Conservation (phyloP, 1,140 invertebrate genomes). For the Drosophila bocki region DNA sequence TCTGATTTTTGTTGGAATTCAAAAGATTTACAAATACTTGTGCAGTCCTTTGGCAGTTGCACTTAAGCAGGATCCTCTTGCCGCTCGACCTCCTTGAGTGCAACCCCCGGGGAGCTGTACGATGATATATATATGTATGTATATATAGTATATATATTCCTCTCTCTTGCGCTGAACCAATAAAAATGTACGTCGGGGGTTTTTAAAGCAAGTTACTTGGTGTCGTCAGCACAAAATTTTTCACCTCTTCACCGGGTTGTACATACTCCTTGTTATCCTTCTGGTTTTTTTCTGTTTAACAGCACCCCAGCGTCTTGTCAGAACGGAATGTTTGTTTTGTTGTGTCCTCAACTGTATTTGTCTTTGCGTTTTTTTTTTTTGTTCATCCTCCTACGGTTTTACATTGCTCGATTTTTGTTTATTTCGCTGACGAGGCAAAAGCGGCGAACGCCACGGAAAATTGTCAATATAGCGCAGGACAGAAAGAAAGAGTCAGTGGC, state of each 20-base stretch:
- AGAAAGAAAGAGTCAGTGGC: conserved; percentile 22
- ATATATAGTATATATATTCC: conserved; percentile 19
- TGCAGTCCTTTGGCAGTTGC: conserved; percentile 72
- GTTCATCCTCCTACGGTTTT: conserved; percentile 14
- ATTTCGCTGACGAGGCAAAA: conserved; percentile 83
- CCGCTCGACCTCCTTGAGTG: conserved; percentile 55
- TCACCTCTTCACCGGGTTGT: conserved; percentile 68
- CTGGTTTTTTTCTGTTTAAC: conserved; percentile 64
- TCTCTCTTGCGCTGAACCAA: conserved; percentile 60
- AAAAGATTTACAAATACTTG: conserved; percentile 84
- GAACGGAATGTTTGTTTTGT: conserved; percentile 77
- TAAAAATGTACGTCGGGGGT: conserved; percentile 70
- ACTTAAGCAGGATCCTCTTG: conserved; percentile 70
- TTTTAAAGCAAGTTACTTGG: conserved; percentile 69
- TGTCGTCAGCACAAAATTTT: conserved; percentile 79
- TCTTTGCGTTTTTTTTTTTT: conserved; percentile 55
- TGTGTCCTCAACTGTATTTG: conserved; percentile 78
- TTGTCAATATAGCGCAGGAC: conserved; percentile 69
- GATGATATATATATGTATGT: not conserved
- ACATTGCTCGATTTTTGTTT: conserved; percentile 79
- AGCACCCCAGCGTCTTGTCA: conserved; percentile 83
- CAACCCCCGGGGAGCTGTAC: conserved; percentile 52
- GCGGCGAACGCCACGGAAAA: conserved; percentile 67
- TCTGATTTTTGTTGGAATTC: conserved; percentile 79
- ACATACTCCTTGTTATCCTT: conserved; percentile 47